phyloP scores from a whole-genome alignment of 2,113 vertebrate species.

The Verasper variegatus region DNA sequence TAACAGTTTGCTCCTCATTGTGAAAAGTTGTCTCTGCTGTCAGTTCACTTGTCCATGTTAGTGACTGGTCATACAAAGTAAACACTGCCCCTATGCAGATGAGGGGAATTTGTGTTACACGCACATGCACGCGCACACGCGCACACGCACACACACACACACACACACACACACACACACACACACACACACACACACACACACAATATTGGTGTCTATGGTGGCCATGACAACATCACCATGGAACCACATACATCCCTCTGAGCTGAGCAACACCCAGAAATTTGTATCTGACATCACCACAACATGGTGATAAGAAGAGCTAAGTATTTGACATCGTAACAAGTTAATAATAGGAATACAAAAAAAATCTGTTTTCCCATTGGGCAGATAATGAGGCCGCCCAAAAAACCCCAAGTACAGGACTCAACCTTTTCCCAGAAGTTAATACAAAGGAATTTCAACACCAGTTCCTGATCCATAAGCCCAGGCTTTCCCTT shows the following conservation, averaged over 20 bases:
- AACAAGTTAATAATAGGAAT: not conserved
- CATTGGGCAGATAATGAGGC: slow-evolving; percentile 1
- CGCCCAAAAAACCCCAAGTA: slow-evolving; percentile 33
- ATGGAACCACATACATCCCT: slow-evolving; percentile 53
- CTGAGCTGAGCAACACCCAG: slow-evolving; percentile 35
- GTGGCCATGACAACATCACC: slow-evolving; percentile 70
- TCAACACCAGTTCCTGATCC: slow-evolving; percentile 72
- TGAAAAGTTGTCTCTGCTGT: too few relatives aligned
- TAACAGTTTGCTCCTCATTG: too few relatives aligned
- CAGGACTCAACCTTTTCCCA: slow-evolving; percentile 52
- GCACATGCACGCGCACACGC: not conserved
- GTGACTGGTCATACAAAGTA: too few relatives aligned
- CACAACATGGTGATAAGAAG: not conserved
- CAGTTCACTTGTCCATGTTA: too few relatives aligned
- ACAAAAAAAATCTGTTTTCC: not conserved
- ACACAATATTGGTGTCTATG: slow-evolving; percentile 27
- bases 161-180: not conserved
- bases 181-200: not conserved
- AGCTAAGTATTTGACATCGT: not conserved
- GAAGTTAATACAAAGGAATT: slow-evolving; percentile 76
- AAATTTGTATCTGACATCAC: slow-evolving; percentile 17
- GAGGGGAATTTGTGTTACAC: too few relatives aligned
- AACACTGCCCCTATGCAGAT: too few relatives aligned
- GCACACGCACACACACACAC: slow-evolving; percentile 2
- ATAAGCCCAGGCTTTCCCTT: slow-evolving; percentile 78